phyloP scores from a whole-genome alignment of 2,888 invertebrate genomes.

The Andrena hattorfiana region DNA sequence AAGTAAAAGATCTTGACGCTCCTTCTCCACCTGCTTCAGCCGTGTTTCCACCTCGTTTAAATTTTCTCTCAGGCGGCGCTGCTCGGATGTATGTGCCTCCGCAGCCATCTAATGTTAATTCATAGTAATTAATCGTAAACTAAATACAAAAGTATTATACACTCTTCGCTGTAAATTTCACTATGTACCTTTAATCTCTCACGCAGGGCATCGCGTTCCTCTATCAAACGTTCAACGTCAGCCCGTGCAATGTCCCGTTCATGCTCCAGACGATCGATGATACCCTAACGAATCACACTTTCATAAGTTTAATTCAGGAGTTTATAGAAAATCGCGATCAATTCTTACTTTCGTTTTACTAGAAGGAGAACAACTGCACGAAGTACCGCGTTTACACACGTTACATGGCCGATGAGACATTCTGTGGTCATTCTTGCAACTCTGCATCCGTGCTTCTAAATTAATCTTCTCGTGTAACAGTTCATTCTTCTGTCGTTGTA shows the following conservation, averaged over 20 bases:
- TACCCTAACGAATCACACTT: constrained; percentile 73
- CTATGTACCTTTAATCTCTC: constrained; percentile 86
- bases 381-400: constrained; percentile 65
- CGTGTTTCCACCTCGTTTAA: constrained; percentile 86
- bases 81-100: constrained; percentile 85
- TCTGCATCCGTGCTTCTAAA: constrained; percentile 84
- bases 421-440: constrained; percentile 69
- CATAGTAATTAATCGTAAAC: neutral
- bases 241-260: constrained; percentile 87
- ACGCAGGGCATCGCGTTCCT: constrained; percentile 87
- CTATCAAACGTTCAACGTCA: constrained; percentile 87
- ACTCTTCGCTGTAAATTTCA: too few species aligned
- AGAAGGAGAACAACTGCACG: constrained; percentile 65
- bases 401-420: constrained; percentile 72
- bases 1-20: constrained; percentile 86
- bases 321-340: neutral
- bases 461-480: constrained; percentile 84
- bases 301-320: neutral
- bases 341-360: constrained; percentile 66
- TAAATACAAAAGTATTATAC: too few species aligned
- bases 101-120: constrained; percentile 78
- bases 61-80: constrained; percentile 85
- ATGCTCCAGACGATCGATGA: constrained; percentile 84
- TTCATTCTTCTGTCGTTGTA: constrained; percentile 85
- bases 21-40: constrained; percentile 86